Percentiles rank a stretch among this genome's conserved stretches.
Conservation (phyloP, 2,888 invertebrate genomes). For the Allygus modestus region DNA sequence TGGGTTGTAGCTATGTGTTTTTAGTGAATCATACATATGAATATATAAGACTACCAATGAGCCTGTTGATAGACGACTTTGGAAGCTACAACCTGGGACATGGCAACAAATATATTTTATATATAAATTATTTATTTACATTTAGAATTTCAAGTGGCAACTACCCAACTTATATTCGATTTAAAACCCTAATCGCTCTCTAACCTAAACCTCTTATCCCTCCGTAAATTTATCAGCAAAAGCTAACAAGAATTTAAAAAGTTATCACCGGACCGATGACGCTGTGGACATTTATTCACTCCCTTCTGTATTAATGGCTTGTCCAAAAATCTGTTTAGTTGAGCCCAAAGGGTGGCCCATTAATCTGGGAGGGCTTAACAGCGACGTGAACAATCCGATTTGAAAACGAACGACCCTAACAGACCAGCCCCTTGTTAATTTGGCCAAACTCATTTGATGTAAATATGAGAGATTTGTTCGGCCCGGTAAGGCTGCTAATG, state of each 20-base stretch:
- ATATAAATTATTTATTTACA: too few relatives aligned
- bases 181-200: too few relatives aligned
- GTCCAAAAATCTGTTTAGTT: slow-evolving; percentile 45
- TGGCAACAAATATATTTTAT: too few relatives aligned
- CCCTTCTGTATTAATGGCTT: slow-evolving; percentile 36
- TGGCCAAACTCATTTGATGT: slow-evolving; percentile 42
- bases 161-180: too few relatives aligned
- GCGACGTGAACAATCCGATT: slow-evolving; percentile 32
- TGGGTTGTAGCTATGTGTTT: too few relatives aligned
- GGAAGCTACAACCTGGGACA: too few relatives aligned
- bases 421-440: slow-evolving; percentile 28
- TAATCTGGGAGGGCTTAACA: slow-evolving; percentile 27
- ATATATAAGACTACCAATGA: too few relatives aligned
- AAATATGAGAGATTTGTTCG: slow-evolving; percentile 27
- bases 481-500: slow-evolving; percentile 7
- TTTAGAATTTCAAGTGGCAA: too few relatives aligned
- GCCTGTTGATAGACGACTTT: too few relatives aligned
- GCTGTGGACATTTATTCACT: slow-evolving; percentile 23
- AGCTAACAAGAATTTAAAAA: not conserved
- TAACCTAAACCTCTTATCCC: too few relatives aligned
- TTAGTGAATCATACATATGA: too few relatives aligned
- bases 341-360: slow-evolving; percentile 40
- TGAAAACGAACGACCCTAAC: slow-evolving; percentile 37
- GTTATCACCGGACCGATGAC: not conserved
- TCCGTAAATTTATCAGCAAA: too few relatives aligned